phyloP scores from a whole-genome alignment of 92 coral and sea anemone species.

The Porites rus region DNA sequence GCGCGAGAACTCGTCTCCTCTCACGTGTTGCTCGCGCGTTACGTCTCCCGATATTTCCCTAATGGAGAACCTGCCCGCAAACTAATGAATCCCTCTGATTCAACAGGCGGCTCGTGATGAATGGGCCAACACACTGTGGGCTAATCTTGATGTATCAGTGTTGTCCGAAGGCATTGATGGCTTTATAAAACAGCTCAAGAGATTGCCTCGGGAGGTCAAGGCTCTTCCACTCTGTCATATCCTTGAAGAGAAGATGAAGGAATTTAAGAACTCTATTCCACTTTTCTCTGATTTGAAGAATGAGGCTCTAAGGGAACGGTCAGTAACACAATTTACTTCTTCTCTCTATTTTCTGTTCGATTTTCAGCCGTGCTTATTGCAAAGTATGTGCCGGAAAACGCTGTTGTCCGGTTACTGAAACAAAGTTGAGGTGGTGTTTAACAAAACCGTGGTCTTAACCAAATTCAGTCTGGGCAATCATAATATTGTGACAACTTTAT shows the following conservation, averaged over 20 bases:
- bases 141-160: slow-evolving; percentile 95
- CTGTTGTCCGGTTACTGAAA: too few relatives aligned
- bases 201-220: slow-evolving; percentile 95
- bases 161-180: slow-evolving; percentile 98
- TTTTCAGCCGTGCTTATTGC: too few relatives aligned
- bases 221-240: slow-evolving; percentile 94
- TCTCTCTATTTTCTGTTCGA: too few relatives aligned
- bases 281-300: slow-evolving; percentile 98
- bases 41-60: too few relatives aligned
- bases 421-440: too few relatives aligned
- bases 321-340: not conserved
- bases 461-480: too few relatives aligned
- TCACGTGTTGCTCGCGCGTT: too few relatives aligned
- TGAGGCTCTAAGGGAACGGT: slow-evolving; percentile 99
- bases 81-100: not conserved
- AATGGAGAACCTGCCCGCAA: too few relatives aligned
- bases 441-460: too few relatives aligned
- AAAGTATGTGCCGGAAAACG: too few relatives aligned
- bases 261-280: slow-evolving; percentile 97
- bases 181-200: slow-evolving; percentile 86
- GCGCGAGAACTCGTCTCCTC: too few relatives aligned
- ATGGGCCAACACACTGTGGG: slow-evolving; percentile 99
- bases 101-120: slow-evolving; percentile 97
- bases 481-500: too few relatives aligned
- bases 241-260: slow-evolving; percentile 98